These are phyloP conservation scores for Hymenochirus boettgeri DNA, from an alignment of 2,113 vertebrate genomes.

Conservation along the genomic window DNA sequence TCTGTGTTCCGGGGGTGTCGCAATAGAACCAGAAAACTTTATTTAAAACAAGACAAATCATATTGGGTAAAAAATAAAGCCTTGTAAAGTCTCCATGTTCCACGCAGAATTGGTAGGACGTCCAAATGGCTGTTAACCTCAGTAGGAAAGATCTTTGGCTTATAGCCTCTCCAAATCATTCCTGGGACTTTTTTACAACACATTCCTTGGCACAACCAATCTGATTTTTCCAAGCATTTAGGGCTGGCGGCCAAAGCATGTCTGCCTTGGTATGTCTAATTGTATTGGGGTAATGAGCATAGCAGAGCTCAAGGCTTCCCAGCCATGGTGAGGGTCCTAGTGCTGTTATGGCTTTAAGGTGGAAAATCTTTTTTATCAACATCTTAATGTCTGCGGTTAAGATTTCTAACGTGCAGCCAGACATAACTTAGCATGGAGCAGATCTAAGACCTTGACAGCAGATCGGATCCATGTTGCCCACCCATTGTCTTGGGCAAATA, in stretches of 20 bases:
- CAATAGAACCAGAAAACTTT: too few relatives aligned
- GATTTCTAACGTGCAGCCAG: background rate
- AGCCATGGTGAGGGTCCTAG: background rate
- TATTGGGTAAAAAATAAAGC: too few relatives aligned
- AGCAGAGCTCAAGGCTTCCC: conserved; percentile 23
- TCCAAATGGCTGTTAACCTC: conserved; percentile 47
- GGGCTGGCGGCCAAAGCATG: conserved; percentile 46
- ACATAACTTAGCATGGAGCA: too few relatives aligned
- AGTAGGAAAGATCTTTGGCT: conserved; percentile 51
- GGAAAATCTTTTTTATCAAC: conserved; percentile 7
- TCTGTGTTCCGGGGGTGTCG: too few relatives aligned
- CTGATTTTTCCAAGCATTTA: conserved; percentile 50
- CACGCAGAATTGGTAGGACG: too few relatives aligned
- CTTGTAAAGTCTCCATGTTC: too few relatives aligned
- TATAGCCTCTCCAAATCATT: conserved; percentile 40
- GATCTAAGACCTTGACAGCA: too few relatives aligned
- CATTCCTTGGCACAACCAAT: conserved; percentile 45
- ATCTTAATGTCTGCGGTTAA: background rate
- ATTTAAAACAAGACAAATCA: too few relatives aligned
- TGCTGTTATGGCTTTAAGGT: background rate
- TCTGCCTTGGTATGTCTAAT: conserved; percentile 44
- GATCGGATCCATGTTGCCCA: too few relatives aligned
- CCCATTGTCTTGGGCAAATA: too few relatives aligned
- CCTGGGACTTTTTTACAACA: conserved; percentile 50
- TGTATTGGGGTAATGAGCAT: conserved; percentile 31